Conservation (phyloP, 2,113 vertebrate species). For the Perognathus longimembris region DNA sequence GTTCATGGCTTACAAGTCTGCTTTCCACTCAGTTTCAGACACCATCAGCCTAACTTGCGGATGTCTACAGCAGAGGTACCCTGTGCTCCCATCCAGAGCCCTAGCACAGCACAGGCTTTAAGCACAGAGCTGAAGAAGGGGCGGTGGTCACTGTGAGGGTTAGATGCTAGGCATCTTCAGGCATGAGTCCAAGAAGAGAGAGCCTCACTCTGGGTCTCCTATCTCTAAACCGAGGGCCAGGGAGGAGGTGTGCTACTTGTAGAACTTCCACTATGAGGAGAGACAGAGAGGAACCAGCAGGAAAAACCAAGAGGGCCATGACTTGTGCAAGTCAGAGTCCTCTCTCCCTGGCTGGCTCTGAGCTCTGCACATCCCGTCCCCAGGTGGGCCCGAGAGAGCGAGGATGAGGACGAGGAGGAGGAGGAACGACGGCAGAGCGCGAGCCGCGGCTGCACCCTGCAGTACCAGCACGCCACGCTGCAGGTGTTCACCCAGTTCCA, state of each 20-base stretch:
- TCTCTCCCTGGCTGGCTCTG: background rate
- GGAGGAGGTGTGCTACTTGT: background rate
- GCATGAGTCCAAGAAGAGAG: background rate
- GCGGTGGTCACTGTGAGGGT: background rate
- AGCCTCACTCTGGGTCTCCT: background rate
- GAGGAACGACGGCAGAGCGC: slow-evolving; percentile 93
- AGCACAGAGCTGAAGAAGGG: background rate
- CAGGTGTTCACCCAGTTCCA: slow-evolving; percentile 99
- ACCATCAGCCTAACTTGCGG: background rate
- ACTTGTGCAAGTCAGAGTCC: accelerated
- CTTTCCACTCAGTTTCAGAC: background rate
- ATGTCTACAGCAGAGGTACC: accelerated
- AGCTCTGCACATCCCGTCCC: background rate
- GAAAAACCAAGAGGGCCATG: background rate
- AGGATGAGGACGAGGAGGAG: slow-evolving; percentile 90
- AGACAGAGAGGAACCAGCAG: background rate
- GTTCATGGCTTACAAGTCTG: background rate
- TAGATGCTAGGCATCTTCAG: background rate
- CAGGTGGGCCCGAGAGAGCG: slow-evolving; percentile 94
- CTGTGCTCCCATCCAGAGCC: background rate
- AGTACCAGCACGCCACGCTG: slow-evolving; percentile 95
- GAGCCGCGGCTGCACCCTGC: slow-evolving; percentile 95
- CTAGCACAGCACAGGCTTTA: background rate
- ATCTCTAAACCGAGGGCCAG: background rate
- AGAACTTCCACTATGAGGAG: background rate